Conservation (phyloP, 2,797 vertebrate genomes). For the Erethizon dorsatum region DNA sequence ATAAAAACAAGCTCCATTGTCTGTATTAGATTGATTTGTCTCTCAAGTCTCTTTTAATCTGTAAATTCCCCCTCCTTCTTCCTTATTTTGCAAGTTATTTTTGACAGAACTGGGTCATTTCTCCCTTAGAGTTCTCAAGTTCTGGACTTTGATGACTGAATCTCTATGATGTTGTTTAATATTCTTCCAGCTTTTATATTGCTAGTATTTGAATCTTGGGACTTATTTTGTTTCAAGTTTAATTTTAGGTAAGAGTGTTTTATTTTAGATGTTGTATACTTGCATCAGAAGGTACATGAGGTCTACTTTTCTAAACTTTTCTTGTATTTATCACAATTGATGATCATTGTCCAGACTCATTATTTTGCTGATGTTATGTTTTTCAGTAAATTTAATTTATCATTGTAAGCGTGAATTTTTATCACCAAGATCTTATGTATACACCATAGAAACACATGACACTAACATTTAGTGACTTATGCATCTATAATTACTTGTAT, state of each 20-base stretch:
- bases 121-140: neutral
- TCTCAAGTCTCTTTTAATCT: neutral
- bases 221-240: neutral
- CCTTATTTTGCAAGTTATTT: constrained; percentile 10
- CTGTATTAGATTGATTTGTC: constrained; percentile 1
- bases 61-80: neutral
- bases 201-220: neutral
- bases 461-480: neutral
- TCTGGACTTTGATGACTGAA: constrained; percentile 36
- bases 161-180: constrained; percentile 16
- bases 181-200: neutral
- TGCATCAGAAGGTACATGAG: neutral
- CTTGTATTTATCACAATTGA: constrained; percentile 5
- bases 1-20: neutral
- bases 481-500: neutral
- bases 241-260: neutral
- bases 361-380: neutral
- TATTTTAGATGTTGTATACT: neutral
- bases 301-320: neutral
- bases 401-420: constrained; percentile 10
- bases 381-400: constrained; percentile 14
- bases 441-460: neutral
- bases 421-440: neutral
- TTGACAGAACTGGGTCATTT: constrained; percentile 15
- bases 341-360: neutral